These are phyloP conservation scores for Bombus confusus DNA, from an alignment of 1,140 invertebrate species.

Conservation along the genomic window DNA sequence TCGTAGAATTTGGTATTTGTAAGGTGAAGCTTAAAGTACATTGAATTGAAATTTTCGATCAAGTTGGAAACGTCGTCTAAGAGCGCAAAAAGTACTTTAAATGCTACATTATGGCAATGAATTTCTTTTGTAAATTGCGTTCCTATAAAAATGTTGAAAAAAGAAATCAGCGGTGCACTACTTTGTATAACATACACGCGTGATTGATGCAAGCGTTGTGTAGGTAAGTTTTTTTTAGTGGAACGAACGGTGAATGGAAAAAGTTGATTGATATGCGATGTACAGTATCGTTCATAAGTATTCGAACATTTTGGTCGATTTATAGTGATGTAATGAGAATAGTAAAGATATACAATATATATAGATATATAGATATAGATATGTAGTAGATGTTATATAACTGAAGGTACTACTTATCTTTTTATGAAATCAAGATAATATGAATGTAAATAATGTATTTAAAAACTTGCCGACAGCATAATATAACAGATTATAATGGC, in stretches of 20 bases:
- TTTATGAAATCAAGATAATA: no score
- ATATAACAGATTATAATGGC: no score
- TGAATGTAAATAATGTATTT: no score
- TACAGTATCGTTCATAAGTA: background rate
- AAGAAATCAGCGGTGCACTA: background rate
- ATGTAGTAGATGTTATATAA: no score
- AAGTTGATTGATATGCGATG: conserved; percentile 2
- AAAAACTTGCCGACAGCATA: no score
- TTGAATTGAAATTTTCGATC: background rate
- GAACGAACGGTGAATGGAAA: background rate
- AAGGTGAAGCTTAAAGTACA: background rate
- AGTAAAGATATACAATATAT: no score
- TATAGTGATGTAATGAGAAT: background rate
- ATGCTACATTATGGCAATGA: background rate
- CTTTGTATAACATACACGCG: background rate
- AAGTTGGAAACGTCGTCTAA: no score
- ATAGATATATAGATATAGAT: no score
- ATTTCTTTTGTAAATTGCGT: background rate
- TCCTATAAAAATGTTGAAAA: no score
- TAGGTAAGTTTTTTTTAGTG: background rate
- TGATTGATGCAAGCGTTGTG: conserved; percentile 1
- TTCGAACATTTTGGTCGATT: background rate
- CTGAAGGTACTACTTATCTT: no score
- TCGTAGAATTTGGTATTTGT: background rate
- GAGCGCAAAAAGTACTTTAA: background rate